Percentiles rank a stretch among this genome's conserved stretches.
Evolutionary conservation across 2,888 invertebrate genomes (phyloP).

Genomic region (Tigriopus californicus): DNA sequence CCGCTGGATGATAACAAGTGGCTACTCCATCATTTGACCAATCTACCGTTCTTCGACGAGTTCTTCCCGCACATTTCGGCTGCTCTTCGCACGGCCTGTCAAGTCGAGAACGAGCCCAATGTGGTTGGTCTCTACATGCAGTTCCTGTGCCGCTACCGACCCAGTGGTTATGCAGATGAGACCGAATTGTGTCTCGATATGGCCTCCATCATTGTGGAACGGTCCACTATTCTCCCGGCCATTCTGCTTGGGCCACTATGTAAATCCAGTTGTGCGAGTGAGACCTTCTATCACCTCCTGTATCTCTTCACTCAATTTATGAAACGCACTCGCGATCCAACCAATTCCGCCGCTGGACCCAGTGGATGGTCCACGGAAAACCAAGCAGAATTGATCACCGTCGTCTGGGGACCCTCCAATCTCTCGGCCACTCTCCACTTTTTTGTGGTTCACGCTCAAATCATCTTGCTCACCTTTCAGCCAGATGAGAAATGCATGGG

Average conservation of each 20-base stretch:
- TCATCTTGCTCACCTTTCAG: conserved; percentile 50
- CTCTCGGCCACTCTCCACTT: conserved; percentile 52
- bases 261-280: conserved; percentile 22
- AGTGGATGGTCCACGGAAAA: conserved; percentile 19
- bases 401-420: conserved; percentile 55
- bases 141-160: conserved; percentile 57
- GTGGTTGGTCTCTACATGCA: conserved; percentile 63
- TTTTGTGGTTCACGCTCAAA: conserved; percentile 60
- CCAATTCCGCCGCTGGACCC: conserved; percentile 20
- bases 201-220: conserved; percentile 73
- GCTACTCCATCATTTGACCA: conserved; percentile 35
- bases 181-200: conserved; percentile 51
- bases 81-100: conserved; percentile 64
- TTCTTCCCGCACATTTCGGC: conserved; percentile 38
- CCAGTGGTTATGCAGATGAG: conserved; percentile 43
- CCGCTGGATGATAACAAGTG: conserved; percentile 20
- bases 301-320: conserved; percentile 54
- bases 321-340: conserved; percentile 26
- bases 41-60: conserved; percentile 52
- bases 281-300: conserved; percentile 26
- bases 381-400: conserved; percentile 24
- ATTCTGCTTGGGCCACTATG: conserved; percentile 43
- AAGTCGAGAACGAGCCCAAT: conserved; percentile 69
- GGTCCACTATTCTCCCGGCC: conserved; percentile 63
- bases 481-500: conserved; percentile 23